A percentile compares a stretch with the other conserved stretches of the same genome.
Conservation (phyloP, 2,888 invertebrate genomes). For the Drosophila neoperkinsi region DNA sequence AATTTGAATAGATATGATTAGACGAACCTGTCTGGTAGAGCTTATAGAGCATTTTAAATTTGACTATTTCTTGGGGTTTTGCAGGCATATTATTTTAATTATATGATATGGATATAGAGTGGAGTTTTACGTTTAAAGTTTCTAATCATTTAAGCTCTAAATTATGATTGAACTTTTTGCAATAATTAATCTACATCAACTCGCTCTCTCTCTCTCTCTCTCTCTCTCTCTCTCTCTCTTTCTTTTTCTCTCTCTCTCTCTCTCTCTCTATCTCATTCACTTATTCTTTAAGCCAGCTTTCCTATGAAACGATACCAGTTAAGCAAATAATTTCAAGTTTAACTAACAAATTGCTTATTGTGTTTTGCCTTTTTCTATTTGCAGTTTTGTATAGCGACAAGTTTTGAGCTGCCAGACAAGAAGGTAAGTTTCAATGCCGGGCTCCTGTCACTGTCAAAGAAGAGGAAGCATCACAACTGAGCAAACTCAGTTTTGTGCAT, state of each 20-base stretch:
- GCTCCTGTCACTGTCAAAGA: background rate
- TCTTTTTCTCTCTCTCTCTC: background rate
- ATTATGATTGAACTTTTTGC: background rate
- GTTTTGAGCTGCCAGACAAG: constrained; percentile 32
- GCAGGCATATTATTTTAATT: background rate
- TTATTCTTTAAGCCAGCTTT: background rate
- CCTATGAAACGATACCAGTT: background rate
- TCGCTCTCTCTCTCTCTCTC: background rate
- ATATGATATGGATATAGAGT: background rate
- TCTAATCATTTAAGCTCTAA: background rate
- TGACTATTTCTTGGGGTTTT: no score
- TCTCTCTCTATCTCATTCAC: background rate
- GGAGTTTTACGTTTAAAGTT: background rate
- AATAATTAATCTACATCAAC: no score
- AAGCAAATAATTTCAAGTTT: background rate
- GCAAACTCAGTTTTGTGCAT: constrained; percentile 5
- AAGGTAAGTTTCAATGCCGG: constrained; percentile 41
- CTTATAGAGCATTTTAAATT: background rate
- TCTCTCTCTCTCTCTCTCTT: background rate
- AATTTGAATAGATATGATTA: background rate
- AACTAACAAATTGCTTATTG: constrained; percentile 26
- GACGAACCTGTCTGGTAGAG: background rate
- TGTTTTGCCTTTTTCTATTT: constrained; percentile 25
- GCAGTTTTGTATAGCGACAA: constrained; percentile 31
- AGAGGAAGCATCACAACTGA: background rate